Base-by-base conservation (phyloP, 92 coral and sea anemone genomes). In the Paragorgia papillata region DNA sequence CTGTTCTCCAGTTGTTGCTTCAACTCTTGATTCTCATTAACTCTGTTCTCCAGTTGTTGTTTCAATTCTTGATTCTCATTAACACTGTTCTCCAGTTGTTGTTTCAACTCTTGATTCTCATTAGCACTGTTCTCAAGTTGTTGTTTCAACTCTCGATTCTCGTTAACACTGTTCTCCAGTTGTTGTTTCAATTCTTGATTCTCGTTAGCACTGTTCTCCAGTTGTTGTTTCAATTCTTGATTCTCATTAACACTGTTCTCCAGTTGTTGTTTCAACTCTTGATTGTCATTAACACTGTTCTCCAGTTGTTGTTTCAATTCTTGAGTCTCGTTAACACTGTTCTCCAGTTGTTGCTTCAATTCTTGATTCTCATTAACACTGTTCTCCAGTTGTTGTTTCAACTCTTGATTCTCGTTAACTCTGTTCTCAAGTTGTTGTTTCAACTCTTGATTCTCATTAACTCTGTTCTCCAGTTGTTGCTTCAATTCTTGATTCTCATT, bases 371-470 rank as follows among this genome's bases (percentile, higher is more conserved):
- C 68, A 8, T 74, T 37, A 29, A 15, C 28, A 1, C 24, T 40
- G 21, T 56, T 35, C 14, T 29, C 54, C 24, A 57, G 9, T 25
- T 27, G 66, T 74, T 57, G 18, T 31, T 74, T 40, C 20, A 44
- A 57, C 33, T 32, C 68, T 1, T 46, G 60, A n/a, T n/a, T 69
- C 49, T 69, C 14, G 40, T 25, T 48, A 6, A 5, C 61, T 46
- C 22, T 43, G 54, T 27, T 18, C 2, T 51, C 28, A 12, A 69
- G 29, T 9, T 69, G 76, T 30, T 73, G 8, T 21, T 61, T 71
- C 74, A 60, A n/a, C 12, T 41, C 55, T 6, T 6, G 5, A 22
- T 51, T 51, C 17, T 22, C 58, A 3, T 22, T 17, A 5, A 6
- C 4, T 3, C 6, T 17, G 17, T 22, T 51, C 26, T 51, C 58